Evolutionary conservation across 2,797 vertebrate species (phyloP).

Genomic region (Pampus argenteus): DNA sequence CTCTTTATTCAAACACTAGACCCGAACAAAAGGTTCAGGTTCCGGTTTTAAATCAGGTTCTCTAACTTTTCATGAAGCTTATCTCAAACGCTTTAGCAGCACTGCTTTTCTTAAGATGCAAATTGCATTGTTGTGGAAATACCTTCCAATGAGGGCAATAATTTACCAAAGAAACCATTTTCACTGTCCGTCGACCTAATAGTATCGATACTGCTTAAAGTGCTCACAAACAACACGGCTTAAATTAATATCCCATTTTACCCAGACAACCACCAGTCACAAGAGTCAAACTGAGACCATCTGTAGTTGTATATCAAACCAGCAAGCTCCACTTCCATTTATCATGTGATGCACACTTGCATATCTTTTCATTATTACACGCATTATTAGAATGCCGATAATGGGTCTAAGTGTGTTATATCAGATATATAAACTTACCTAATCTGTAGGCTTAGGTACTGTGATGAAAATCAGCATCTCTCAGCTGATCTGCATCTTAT

Average conservation of each 20-base stretch:
- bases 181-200: neutral
- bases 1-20: slow-evolving; percentile 21
- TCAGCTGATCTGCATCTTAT: neutral
- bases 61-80: slow-evolving; percentile 12
- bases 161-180: neutral
- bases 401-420: neutral
- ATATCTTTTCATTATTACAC: neutral
- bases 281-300: neutral
- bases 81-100: neutral
- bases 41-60: slow-evolving; percentile 23
- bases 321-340: neutral
- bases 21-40: slow-evolving; percentile 22
- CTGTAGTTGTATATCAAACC: neutral
- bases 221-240: neutral
- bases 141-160: neutral
- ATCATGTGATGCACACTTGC: neutral
- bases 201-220: neutral
- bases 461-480: neutral
- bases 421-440: neutral
- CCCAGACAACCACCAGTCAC: neutral
- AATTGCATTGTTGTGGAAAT: neutral
- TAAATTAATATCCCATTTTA: neutral
- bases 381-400: neutral
- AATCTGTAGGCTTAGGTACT: neutral
- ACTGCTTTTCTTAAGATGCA: neutral